Conservation (phyloP, 2,797 vertebrate species). For the Trichosurus vulpecula region DNA sequence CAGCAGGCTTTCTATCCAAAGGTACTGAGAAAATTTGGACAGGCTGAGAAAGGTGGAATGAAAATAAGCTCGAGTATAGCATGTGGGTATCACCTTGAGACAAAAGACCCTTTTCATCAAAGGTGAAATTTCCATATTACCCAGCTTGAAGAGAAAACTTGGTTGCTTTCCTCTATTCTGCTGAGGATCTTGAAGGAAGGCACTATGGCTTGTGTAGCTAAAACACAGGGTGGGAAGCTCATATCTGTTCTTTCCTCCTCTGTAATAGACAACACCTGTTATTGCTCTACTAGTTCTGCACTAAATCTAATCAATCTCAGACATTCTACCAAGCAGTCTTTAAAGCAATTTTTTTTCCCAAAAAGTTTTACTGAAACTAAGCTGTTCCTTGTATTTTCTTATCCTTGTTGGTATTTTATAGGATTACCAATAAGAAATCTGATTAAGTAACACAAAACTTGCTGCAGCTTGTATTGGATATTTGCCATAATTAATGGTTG, state of each 20-base stretch:
- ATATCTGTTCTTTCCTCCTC: not conserved
- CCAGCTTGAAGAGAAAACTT: not conserved
- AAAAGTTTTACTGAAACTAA: not conserved
- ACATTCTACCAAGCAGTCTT: slow-evolving; percentile 43
- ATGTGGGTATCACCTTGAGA: not conserved
- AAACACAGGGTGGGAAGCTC: not conserved
- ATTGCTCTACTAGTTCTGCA: slow-evolving; percentile 51
- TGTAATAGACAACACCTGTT: not conserved
- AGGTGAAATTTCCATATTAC: slow-evolving; percentile 5
- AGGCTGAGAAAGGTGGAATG: not conserved
- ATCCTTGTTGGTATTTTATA: slow-evolving; percentile 11
- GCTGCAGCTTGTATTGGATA: accelerated
- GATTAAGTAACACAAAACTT: not conserved
- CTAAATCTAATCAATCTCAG: slow-evolving; percentile 60
- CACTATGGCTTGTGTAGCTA: not conserved
- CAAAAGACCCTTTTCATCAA: not conserved
- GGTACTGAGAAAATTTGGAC: not conserved
- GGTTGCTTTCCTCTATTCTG: not conserved
- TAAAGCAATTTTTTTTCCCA: slow-evolving; percentile 51
- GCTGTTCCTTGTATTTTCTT: slow-evolving; percentile 23
- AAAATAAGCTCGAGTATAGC: accelerated
- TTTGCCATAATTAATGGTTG: not conserved
- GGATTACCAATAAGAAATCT: slow-evolving; percentile 26
- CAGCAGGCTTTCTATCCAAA: not conserved
- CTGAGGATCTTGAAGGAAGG: not conserved